phyloP scores from a whole-genome alignment of 1,140 invertebrate species.

The Latrodectus geometricus region DNA sequence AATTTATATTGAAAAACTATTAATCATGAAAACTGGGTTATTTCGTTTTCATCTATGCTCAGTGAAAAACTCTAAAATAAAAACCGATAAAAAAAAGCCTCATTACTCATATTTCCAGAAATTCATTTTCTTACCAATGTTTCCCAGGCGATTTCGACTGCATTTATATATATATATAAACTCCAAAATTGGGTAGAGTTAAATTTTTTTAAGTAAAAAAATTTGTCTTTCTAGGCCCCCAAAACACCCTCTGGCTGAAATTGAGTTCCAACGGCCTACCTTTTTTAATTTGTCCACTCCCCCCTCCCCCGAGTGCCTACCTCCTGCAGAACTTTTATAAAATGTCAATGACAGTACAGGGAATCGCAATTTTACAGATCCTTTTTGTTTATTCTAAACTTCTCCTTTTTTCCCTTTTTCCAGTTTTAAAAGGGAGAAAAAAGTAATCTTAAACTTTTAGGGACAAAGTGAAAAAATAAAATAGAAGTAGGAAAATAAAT shows the following conservation, averaged over 20 bases:
- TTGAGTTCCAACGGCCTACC: conserved; percentile 33
- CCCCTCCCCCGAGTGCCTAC: too few species aligned
- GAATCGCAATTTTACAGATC: too few species aligned
- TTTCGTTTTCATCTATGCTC: neutral
- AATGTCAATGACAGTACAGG: too few species aligned
- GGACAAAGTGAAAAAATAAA: too few species aligned
- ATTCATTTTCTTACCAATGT: conserved; percentile 41
- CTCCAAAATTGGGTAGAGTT: neutral
- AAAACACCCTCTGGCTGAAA: conserved; percentile 8
- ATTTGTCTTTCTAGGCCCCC: neutral
- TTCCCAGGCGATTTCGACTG: conserved; percentile 7
- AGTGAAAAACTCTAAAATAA: neutral
- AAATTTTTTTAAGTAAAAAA: neutral
- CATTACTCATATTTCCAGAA: conserved; percentile 3
- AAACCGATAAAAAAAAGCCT: neutral
- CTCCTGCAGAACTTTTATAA: too few species aligned
- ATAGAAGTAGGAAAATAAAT: too few species aligned
- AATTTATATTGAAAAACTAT: neutral
- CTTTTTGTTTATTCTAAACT: too few species aligned
- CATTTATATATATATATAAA: conserved; percentile 4
- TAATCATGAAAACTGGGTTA: neutral
- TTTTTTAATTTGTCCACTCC: conserved; percentile 47
- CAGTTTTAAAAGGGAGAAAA: too few species aligned
- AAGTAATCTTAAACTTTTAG: too few species aligned
- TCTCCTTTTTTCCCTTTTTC: too few species aligned